Evolutionary conservation across 1,140 invertebrate genomes (phyloP).

Genomic region (Eupeodes corollae): DNA sequence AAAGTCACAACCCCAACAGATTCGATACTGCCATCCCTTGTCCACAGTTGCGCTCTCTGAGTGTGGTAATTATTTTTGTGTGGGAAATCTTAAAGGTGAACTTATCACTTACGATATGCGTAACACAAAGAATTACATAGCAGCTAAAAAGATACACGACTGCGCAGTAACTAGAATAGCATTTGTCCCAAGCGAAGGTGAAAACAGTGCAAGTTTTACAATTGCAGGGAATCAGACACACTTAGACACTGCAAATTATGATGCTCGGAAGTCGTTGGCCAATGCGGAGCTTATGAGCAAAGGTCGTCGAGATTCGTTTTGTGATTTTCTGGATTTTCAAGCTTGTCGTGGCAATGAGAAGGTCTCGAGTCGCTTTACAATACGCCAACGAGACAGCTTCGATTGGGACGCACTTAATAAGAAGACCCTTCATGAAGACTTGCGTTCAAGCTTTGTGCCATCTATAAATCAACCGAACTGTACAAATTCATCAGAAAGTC

Average conservation of each 20-base stretch:
- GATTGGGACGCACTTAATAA: slow-evolving; percentile 25
- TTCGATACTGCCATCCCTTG: slow-evolving; percentile 20
- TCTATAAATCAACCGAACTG: too few species aligned
- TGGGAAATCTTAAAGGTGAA: slow-evolving; percentile 33
- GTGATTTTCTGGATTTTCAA: slow-evolving; percentile 29
- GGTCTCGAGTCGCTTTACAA: slow-evolving; percentile 19
- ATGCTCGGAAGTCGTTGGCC: neutral
- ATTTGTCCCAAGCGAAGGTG: slow-evolving; percentile 20
- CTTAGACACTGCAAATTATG: slow-evolving; percentile 3
- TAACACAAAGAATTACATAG: slow-evolving; percentile 19
- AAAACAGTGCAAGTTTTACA: slow-evolving; percentile 14
- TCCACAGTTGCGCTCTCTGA: slow-evolving; percentile 26
- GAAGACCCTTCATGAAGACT: slow-evolving; percentile 10
- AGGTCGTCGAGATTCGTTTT: slow-evolving; percentile 25
- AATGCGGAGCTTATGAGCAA: slow-evolving; percentile 5
- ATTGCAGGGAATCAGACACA: slow-evolving; percentile 9
- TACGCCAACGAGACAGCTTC: slow-evolving; percentile 23
- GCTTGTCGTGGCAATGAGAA: slow-evolving; percentile 15
- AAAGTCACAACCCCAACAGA: slow-evolving; percentile 16
- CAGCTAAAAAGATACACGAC: slow-evolving; percentile 19
- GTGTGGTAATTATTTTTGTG: slow-evolving; percentile 31
- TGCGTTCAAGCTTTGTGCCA: slow-evolving; percentile 1
- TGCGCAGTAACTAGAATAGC: slow-evolving; percentile 21
- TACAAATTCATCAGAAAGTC: too few species aligned
- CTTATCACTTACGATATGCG: slow-evolving; percentile 32